These are phyloP conservation scores for Pristis pectinata DNA, from an alignment of 2,797 vertebrate species.

Conservation along the genomic window DNA sequence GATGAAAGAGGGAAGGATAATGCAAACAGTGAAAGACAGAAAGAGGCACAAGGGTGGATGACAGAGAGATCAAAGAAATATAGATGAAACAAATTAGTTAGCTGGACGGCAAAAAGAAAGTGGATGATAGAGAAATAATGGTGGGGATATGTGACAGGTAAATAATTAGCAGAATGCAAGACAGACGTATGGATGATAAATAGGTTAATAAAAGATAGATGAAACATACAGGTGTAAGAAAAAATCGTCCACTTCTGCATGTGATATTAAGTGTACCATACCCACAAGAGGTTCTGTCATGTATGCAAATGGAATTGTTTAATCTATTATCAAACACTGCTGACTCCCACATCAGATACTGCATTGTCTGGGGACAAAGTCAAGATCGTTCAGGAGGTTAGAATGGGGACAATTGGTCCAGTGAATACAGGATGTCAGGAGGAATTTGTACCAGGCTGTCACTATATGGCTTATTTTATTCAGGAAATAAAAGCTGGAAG, in stretches of 20 bases:
- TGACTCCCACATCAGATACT: neutral
- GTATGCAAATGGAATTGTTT: neutral
- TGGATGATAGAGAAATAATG: neutral
- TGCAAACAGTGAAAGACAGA: neutral
- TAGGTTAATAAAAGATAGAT: neutral
- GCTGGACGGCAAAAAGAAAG: neutral
- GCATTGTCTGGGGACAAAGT: neutral
- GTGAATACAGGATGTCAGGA: neutral
- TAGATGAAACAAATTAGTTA: neutral
- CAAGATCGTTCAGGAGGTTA: neutral
- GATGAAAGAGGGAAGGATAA: neutral
- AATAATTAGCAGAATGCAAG: neutral
- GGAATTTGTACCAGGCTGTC: neutral
- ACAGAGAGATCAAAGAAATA: neutral
- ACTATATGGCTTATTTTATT: slow-evolving; percentile 12
- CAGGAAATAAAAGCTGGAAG: neutral
- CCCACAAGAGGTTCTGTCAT: neutral
- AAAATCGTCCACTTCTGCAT: neutral
- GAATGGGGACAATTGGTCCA: neutral
- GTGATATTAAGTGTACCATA: neutral
- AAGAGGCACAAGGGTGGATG: neutral
- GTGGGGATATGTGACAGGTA: neutral
- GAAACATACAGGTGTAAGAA: neutral
- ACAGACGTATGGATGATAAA: neutral
- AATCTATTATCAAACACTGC: neutral